Evolutionary conservation across 2,797 vertebrate genomes (phyloP).

Genomic region (Kryptopterus vitreolus): DNA sequence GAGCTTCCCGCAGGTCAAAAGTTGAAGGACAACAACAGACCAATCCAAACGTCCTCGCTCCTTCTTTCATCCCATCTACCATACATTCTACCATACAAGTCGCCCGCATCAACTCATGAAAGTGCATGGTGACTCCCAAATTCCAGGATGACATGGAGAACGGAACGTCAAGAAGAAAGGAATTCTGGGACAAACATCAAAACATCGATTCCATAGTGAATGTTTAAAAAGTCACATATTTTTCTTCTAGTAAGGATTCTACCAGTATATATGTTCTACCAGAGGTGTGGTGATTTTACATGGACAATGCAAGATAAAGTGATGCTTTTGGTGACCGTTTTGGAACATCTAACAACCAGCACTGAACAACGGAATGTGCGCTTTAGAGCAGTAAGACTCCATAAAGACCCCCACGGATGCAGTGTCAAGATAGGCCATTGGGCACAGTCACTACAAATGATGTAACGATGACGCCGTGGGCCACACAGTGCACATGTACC

Average conservation of each 20-base stretch:
- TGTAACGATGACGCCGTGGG: background rate
- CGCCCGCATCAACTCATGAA: background rate
- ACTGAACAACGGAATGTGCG: too few relatives aligned
- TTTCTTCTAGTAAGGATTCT: background rate
- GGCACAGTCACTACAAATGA: background rate
- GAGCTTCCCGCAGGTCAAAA: slow-evolving; percentile 15
- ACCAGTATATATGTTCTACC: background rate
- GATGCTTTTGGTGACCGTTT: too few relatives aligned
- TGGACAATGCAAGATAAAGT: background rate
- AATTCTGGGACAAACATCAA: background rate
- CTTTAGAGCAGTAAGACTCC: too few relatives aligned
- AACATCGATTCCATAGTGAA: background rate
- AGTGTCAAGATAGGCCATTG: background rate
- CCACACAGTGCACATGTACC: background rate
- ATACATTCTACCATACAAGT: background rate
- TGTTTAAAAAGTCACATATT: background rate
- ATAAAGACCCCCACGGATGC: too few relatives aligned
- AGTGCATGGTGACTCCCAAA: background rate
- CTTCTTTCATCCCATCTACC: background rate
- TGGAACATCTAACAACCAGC: background rate
- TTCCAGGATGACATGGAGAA: background rate
- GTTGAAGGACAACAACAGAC: slow-evolving; percentile 22
- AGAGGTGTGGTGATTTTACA: background rate
- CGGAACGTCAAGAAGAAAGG: background rate
- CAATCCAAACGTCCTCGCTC: slow-evolving; percentile 15